Conservation (phyloP, 2,888 invertebrate species). For the Neuroscelio doddi region DNA sequence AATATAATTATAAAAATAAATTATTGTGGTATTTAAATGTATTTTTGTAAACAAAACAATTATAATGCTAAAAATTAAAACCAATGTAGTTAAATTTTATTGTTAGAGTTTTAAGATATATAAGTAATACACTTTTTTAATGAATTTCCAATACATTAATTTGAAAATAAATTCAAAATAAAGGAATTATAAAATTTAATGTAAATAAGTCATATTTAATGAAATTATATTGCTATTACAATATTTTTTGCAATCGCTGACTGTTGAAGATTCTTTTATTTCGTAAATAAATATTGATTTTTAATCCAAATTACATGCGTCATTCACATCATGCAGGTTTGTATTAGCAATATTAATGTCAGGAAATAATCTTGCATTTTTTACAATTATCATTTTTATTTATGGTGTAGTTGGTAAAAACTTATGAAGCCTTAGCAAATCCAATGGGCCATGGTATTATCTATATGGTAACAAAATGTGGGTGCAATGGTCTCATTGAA, state of each 20-base stretch:
- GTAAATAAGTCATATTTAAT: too few species aligned
- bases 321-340: constrained; percentile 78
- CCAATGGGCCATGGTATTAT: constrained; percentile 82
- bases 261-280: constrained; percentile 87
- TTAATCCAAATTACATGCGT: constrained; percentile 85
- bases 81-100: too few species aligned
- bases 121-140: too few species aligned
- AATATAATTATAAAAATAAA: too few species aligned
- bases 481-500: constrained; percentile 80
- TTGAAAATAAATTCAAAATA: too few species aligned
- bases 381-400: background rate
- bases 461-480: constrained; percentile 79
- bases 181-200: too few species aligned
- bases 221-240: constrained; percentile 82
- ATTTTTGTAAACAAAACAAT: too few species aligned
- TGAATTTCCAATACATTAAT: too few species aligned
- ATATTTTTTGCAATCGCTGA: constrained; percentile 86
- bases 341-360: background rate
- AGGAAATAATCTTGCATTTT: too few species aligned
- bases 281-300: constrained; percentile 73
- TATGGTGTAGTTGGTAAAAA: constrained; percentile 80
- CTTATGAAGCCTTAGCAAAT: constrained; percentile 81
- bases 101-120: too few species aligned
- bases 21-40: too few species aligned
- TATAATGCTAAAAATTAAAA: too few species aligned